A percentile compares a stretch with the other conserved stretches of the same genome.
These are phyloP conservation scores for Ormyrus rosae DNA, from an alignment of 2,888 invertebrate genomes.

Conservation along the genomic window DNA sequence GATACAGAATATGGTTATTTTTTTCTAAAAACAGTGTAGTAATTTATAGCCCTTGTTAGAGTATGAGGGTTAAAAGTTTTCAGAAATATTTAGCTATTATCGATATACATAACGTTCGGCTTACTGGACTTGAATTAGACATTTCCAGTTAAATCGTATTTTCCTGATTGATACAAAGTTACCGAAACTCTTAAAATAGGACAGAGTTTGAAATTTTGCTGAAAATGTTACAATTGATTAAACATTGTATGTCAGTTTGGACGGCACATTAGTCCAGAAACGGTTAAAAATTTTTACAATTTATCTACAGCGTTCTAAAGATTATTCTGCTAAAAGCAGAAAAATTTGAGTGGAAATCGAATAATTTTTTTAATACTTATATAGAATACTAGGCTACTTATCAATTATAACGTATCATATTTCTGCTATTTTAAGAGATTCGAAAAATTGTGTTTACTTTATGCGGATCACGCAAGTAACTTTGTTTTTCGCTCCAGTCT, in stretches of 20 bases:
- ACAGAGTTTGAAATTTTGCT: neutral
- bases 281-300: neutral
- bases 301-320: neutral
- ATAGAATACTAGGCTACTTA: neutral
- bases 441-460: neutral
- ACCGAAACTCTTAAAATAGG: constrained; percentile 14
- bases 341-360: neutral
- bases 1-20: neutral
- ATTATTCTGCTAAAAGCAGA: neutral
- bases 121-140: constrained; percentile 33
- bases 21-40: neutral
- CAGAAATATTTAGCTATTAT: constrained; percentile 18
- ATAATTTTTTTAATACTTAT: neutral
- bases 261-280: constrained; percentile 41
- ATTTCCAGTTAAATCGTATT: neutral
- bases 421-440: constrained; percentile 15
- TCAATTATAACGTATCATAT: neutral
- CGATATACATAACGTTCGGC: constrained; percentile 8
- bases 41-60: constrained; percentile 16
- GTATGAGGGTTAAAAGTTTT: neutral
- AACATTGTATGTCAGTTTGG: constrained; percentile 17
- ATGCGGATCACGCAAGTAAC: too few species aligned
- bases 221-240: constrained; percentile 22
- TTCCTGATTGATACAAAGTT: too few species aligned
- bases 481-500: neutral